Conservation (phyloP, 2,888 invertebrate species). For the Melieria omissa region DNA sequence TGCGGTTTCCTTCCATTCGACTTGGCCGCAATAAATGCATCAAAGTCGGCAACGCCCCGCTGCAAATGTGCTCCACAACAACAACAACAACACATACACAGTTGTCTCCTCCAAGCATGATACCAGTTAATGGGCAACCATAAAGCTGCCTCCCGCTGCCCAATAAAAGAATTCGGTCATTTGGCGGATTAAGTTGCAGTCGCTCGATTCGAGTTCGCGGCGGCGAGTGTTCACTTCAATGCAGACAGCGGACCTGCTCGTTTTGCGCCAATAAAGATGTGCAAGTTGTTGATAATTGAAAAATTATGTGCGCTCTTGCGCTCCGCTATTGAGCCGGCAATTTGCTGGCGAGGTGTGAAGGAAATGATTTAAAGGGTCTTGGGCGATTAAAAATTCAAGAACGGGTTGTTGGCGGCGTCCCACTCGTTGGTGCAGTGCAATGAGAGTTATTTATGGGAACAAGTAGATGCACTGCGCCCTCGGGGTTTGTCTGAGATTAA, state of each 20-base stretch:
- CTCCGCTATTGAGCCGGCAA: not conserved
- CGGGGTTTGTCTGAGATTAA: no score
- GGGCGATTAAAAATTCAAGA: no score
- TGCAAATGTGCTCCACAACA: not conserved
- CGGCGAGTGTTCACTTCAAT: constrained; percentile 42
- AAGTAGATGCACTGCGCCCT: no score
- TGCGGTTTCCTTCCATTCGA: constrained; percentile 44
- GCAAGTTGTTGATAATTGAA: constrained; percentile 44
- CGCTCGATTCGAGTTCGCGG: not conserved
- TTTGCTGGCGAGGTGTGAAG: no score
- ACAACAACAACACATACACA: not conserved
- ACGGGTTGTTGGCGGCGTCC: no score
- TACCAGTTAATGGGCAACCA: not conserved
- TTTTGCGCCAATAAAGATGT: constrained; percentile 36
- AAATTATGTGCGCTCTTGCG: constrained; percentile 41
- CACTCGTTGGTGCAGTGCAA: no score
- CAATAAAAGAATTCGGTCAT: no score
- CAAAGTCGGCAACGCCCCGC: constrained; percentile 59
- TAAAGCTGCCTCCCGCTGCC: not conserved
- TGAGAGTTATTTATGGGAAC: no score
- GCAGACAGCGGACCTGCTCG: constrained; percentile 39
- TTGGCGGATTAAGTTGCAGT: no score
- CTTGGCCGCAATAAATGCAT: constrained; percentile 55
- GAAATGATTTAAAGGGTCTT: no score
- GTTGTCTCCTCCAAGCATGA: not conserved